phyloP scores from a whole-genome alignment of 2,888 invertebrate genomes.

The Drosophila falleni region DNA sequence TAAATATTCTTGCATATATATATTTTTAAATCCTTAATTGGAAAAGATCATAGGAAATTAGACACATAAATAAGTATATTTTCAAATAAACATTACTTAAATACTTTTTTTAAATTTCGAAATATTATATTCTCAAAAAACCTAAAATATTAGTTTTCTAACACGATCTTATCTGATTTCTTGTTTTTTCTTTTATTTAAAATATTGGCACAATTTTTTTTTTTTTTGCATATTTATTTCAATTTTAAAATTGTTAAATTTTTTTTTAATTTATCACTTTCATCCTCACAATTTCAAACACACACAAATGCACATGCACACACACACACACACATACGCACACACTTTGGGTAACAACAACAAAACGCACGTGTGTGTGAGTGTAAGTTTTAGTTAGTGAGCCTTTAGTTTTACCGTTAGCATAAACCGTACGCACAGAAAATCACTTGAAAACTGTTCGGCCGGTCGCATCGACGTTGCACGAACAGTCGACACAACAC shows the following conservation, averaged over 20 bases:
- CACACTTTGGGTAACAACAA: slow-evolving; percentile 21
- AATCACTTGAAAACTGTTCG: slow-evolving; percentile 75
- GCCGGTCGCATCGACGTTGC: slow-evolving; percentile 30
- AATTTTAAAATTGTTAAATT: neutral
- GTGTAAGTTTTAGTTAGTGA: slow-evolving; percentile 9
- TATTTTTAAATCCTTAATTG: neutral
- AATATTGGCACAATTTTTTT: slow-evolving; percentile 4
- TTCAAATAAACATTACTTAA: neutral
- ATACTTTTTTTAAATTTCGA: too few species aligned
- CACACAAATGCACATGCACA: slow-evolving; percentile 13
- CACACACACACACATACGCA: slow-evolving; percentile 13
- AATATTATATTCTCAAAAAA: neutral
- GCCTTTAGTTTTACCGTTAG: slow-evolving; percentile 58
- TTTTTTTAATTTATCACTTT: neutral
- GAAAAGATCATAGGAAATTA: too few species aligned
- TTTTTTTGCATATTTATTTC: neutral
- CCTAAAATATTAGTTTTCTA: neutral
- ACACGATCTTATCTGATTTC: slow-evolving; percentile 7
- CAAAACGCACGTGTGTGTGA: slow-evolving; percentile 30
- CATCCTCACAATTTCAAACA: slow-evolving; percentile 8
- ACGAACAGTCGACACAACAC: slow-evolving; percentile 15
- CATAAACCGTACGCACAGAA: slow-evolving; percentile 66
- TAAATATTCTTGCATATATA: neutral
- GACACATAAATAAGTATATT: neutral
- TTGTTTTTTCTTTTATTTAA: slow-evolving; percentile 4